A percentile compares a stretch with the other conserved stretches of the same genome.
Conservation (phyloP, 2,797 vertebrate genomes). For the Sebastes melanostomus region DNA sequence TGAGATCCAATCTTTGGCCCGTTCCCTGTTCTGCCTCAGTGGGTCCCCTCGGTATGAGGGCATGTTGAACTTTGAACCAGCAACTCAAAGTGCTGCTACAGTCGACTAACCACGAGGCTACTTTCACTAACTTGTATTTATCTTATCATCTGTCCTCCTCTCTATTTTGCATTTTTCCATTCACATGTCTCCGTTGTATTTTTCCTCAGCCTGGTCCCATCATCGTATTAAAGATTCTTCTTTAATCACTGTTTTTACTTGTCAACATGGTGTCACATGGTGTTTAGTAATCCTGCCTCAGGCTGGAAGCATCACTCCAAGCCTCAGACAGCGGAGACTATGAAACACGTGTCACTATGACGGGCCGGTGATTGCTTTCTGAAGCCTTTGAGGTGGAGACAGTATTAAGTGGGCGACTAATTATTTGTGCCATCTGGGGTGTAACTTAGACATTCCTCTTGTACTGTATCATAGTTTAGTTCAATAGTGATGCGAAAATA, state of each 20-base stretch:
- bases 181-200: background rate
- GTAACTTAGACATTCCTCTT: slow-evolving; percentile 18
- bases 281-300: slow-evolving; percentile 38
- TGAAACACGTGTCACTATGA: slow-evolving; percentile 35
- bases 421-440: slow-evolving; percentile 33
- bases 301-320: slow-evolving; percentile 28
- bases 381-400: slow-evolving; percentile 43
- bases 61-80: slow-evolving; percentile 46
- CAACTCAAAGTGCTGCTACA: background rate
- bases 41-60: slow-evolving; percentile 42
- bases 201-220: background rate
- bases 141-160: background rate
- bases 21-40: slow-evolving; percentile 61
- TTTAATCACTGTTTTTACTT: slow-evolving; percentile 49
- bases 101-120: background rate
- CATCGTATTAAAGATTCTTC: slow-evolving; percentile 2
- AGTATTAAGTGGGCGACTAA: slow-evolving; percentile 10
- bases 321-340: slow-evolving; percentile 14
- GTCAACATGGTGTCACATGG: slow-evolving; percentile 41
- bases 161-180: slow-evolving; percentile 19
- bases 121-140: background rate
- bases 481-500: background rate
- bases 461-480: slow-evolving; percentile 19
- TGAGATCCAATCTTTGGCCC: slow-evolving; percentile 70
- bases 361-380: slow-evolving; percentile 37